Evolutionary conservation across 92 coral and sea anemone species (phyloP), one percentile per base, ranked within the genome.

Genomic region (Pocillopora grandis): DNA sequence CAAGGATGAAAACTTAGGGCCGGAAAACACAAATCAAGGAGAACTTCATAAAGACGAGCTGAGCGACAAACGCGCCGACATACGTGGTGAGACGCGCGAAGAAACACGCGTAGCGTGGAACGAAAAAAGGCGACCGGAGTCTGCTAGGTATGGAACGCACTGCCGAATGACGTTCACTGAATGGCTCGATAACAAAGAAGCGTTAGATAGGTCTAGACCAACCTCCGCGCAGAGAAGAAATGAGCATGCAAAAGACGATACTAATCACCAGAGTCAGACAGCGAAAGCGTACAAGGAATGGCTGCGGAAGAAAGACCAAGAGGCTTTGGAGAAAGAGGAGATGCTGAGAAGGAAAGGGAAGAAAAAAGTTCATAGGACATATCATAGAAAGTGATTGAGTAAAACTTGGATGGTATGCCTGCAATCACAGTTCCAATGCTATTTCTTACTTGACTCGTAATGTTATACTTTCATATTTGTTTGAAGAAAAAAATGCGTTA

Each of bases 231-330:
- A 16, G 3, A 58, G 9, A 27, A 58, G 62, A 17, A 67, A 35
- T 23, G 61, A 66, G 36, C 69, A 68, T 33, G 75, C 58, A 5
- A 67, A 67, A 77, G 71, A 68, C 13, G 76, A 58, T 49, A 5
- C 6, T 9, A 66, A 58, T n/a, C 80, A 83, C 17, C 74, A 64
- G 19, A 49, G 27, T 57, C 82, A 66, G 35, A 42, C 17, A 19
- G 61, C 67, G 15, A 36, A 18, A 49, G 58, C 70, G 35, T 64
- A 66, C 15, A 68, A 84, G 58, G 76, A 84, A 37, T 91, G 91
- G 94, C 86, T 88, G 78, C 87, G 78, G 70, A 88, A 85, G 78
- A 91, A 88, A 71, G 92, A 91, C 72, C 78, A 61, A 42, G 90
- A 88, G 37, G 94, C 89, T 42, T 73, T 91, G 68, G 90, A 88